Evolutionary conservation across 2,888 invertebrate species (phyloP), one percentile per base, ranked within the genome.

Genomic region (Notodonta ziczac): DNA sequence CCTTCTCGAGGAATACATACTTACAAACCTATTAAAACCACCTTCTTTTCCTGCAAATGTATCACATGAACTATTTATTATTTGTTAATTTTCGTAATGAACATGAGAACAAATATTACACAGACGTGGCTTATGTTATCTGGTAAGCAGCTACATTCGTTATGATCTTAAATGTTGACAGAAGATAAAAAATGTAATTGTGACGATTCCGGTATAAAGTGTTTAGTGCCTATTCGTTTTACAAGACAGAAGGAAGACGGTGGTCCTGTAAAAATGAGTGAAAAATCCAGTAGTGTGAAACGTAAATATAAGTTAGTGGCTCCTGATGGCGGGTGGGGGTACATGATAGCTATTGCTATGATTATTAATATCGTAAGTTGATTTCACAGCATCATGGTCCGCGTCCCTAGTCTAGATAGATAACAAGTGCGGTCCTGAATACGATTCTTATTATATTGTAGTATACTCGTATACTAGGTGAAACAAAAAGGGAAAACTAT

Each of bases 241-340:
- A 32, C 58, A 42, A 56, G 56, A 60, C 53, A 59, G 13, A 39
- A 55, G 56, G 53, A 32, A 51, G 58, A 57, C 32, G 56, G 61
- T 57, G 14, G 56, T 55, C 60, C 39, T 58, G 54, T 57, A 51
- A 65, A 73, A 59, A 86, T 85, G 86, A 76, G 69, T 72, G 73
- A 57, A 8, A 77, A 75, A 56, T 73, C 79, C 48, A 59, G 63
- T 72, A 60, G 56, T 51, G 65, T 65, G 42, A 78, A 79, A 63
- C 70, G 51, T 44, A 85, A 80, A 60, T 83, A 82, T 69, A 72
- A 79, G 63, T 58, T 81, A 1, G 84, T 87, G 24, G 76, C 95
- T 0, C 96, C 96, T 0, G 96, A 96, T 64, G 96, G 96, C 2
- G 96, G 96, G 0, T 96, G 95, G 95, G 96, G 96, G 0, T 96